These are phyloP conservation scores for Pygocentrus nattereri DNA, from an alignment of 2,797 vertebrate genomes.

Conservation along the genomic window DNA sequence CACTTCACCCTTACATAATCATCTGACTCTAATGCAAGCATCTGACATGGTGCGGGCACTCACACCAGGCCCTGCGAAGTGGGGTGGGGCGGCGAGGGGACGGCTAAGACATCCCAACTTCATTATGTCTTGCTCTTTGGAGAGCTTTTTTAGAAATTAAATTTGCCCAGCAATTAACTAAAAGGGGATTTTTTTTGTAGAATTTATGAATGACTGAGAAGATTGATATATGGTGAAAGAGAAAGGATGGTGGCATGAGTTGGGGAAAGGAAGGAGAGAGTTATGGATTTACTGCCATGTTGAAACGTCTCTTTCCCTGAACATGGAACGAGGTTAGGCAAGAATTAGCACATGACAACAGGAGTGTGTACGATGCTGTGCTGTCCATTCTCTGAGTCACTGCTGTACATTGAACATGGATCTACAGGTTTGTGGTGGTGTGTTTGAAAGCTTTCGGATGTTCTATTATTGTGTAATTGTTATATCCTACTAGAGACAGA, in stretches of 20 bases:
- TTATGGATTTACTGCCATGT: constrained; percentile 58
- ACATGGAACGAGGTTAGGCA: constrained; percentile 37
- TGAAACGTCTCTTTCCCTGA: constrained; percentile 36
- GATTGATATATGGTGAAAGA: constrained; percentile 57
- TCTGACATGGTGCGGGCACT: constrained; percentile 48
- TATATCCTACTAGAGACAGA: no score
- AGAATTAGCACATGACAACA: not conserved
- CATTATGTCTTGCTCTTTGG: constrained; percentile 56
- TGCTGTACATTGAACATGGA: not conserved
- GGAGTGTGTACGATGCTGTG: not conserved
- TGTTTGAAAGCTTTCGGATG: no score
- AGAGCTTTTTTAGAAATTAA: constrained; percentile 67
- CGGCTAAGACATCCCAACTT: constrained; percentile 48
- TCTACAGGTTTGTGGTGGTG: not conserved
- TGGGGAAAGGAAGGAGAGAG: constrained; percentile 41
- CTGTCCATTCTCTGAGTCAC: not conserved
- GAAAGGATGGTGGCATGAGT: constrained; percentile 45
- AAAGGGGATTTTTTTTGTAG: constrained; percentile 60
- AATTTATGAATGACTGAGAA: constrained; percentile 65
- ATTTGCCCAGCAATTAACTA: constrained; percentile 66
- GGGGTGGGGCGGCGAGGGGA: constrained; percentile 38
- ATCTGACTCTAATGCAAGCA: constrained; percentile 62
- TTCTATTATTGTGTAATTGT: no score
- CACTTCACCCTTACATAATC: constrained; percentile 63
- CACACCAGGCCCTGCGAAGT: constrained; percentile 32